These are phyloP conservation scores for Linnaemya tessellans DNA, from an alignment of 2,888 invertebrate species.

Conservation along the genomic window DNA sequence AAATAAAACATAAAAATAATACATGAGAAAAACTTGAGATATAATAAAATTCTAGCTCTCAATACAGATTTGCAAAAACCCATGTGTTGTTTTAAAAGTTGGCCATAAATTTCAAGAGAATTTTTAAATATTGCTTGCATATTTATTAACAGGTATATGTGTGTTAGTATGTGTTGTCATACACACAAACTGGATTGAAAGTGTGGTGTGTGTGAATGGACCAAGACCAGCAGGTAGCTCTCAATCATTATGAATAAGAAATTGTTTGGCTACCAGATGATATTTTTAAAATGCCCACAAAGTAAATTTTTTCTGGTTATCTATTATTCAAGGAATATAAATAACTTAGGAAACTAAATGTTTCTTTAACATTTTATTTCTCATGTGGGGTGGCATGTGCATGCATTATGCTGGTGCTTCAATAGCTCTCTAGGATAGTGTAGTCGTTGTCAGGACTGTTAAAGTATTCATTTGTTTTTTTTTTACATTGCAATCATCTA, in stretches of 20 bases:
- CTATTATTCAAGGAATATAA: not conserved
- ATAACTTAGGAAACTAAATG: not conserved
- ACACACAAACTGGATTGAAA: not conserved
- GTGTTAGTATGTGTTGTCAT: not conserved
- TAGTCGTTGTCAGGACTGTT: no score
- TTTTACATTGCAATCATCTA: no score
- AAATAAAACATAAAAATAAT: not conserved
- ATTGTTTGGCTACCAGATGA: constrained; percentile 3
- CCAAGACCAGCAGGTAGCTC: constrained; percentile 9
- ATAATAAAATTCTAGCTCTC: constrained; percentile 15
- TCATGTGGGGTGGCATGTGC: not conserved
- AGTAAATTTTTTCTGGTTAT: not conserved
- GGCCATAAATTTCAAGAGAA: constrained; percentile 51
- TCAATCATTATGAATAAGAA: constrained; percentile 58
- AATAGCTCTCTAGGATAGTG: not conserved
- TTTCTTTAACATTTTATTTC: not conserved
- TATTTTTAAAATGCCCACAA: not conserved
- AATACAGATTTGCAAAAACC: constrained; percentile 17
- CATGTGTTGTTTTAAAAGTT: constrained; percentile 52
- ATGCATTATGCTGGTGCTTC: no score
- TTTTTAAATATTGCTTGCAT: constrained; percentile 46
- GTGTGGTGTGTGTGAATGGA: not conserved
- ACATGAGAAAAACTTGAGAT: not conserved
- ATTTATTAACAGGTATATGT: not conserved
- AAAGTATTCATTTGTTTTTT: no score